phyloP scores from a whole-genome alignment of 2,888 invertebrate species.

The Elegia similella region DNA sequence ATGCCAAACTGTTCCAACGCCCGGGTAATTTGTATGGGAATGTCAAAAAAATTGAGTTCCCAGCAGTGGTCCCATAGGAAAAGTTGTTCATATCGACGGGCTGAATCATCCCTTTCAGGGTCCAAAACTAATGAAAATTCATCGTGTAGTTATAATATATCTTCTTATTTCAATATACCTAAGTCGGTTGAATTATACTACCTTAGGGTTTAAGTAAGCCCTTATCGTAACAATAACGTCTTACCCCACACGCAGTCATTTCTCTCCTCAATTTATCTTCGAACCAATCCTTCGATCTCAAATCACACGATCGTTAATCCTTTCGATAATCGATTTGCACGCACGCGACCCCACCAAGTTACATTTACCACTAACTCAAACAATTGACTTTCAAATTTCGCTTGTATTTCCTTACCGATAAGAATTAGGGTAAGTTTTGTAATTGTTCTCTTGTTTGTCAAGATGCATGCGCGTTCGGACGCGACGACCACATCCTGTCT shows the following conservation, averaged over 20 bases:
- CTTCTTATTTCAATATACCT: no score
- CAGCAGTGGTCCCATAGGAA: no score
- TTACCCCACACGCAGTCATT: background rate
- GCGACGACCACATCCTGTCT: conserved; percentile 61
- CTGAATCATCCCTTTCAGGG: no score
- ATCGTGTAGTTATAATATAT: no score
- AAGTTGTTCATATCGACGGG: no score
- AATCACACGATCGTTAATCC: conserved; percentile 47
- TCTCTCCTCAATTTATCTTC: conserved; percentile 33
- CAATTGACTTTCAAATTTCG: conserved; percentile 18
- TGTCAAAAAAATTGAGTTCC: no score
- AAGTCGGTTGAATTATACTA: no score
- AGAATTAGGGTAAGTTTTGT: background rate
- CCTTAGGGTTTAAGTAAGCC: no score
- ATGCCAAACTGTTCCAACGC: no score
- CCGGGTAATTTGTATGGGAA: no score
- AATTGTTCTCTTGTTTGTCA: conserved; percentile 17
- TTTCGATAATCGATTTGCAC: conserved; percentile 62
- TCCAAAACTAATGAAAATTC: no score
- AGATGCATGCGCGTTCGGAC: conserved; percentile 50
- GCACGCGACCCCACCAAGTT: conserved; percentile 53
- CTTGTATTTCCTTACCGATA: conserved; percentile 16
- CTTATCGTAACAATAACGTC: background rate
- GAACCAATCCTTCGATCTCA: conserved; percentile 44
- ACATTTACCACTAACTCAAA: conserved; percentile 20